Evolutionary conservation across 2,113 vertebrate genomes (phyloP).

Genomic region (Corydoras maculifer): DNA sequence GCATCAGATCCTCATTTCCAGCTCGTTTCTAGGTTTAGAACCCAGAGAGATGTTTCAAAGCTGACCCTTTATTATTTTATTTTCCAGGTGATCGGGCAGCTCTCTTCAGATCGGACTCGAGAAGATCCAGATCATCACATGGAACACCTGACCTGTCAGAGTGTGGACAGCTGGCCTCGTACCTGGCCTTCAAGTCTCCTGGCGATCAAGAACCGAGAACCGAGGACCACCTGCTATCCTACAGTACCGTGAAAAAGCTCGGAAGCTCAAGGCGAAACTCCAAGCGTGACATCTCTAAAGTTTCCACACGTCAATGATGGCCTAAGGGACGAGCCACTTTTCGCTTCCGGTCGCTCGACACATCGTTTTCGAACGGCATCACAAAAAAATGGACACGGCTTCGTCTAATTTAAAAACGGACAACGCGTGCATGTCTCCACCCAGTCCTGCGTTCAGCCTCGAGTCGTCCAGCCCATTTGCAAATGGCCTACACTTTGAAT

Average conservation of each 20-base stretch:
- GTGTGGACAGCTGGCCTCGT: conserved; percentile 63
- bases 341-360: too few relatives aligned
- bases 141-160: conserved; percentile 64
- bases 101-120: conserved; percentile 50
- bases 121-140: conserved; percentile 51
- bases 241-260: conserved; percentile 77
- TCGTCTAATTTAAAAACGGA: conserved; percentile 20
- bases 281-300: conserved; percentile 46
- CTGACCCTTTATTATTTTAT: conserved; percentile 48
- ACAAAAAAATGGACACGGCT: conserved; percentile 36
- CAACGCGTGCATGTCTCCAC: conserved; percentile 54
- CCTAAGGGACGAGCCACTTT: conserved; percentile 17
- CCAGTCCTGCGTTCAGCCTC: conserved; percentile 66
- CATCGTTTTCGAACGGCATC: background rate
- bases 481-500: conserved; percentile 69
- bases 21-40: too few relatives aligned
- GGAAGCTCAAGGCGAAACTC: conserved; percentile 78
- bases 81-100: conserved; percentile 69
- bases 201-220: conserved; percentile 65
- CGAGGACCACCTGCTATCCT: conserved; percentile 64
- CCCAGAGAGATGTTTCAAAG: background rate
- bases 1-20: background rate
- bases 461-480: conserved; percentile 65
- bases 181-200: conserved; percentile 59
- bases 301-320: conserved; percentile 52